Base-by-base conservation (phyloP, 1,140 invertebrate species). In the Zaprionus gabonicus region DNA sequence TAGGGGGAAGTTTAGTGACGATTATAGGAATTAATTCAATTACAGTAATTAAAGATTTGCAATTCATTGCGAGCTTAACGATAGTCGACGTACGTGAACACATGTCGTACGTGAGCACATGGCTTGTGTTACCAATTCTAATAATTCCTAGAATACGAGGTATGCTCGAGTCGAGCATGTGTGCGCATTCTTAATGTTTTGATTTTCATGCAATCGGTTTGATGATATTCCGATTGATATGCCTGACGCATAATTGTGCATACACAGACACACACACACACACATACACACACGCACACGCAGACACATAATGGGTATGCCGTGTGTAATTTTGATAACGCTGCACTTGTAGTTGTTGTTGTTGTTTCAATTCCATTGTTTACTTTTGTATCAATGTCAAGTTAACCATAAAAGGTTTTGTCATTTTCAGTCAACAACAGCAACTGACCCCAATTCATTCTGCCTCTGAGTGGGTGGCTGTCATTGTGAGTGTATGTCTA, bases 181-280 rank as follows among this genome's bases (percentile, higher is more conserved):
- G 34, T 38, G 56, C 15, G 0, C 7, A 9, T 46, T 46, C 41
- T n/a, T 46, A 9, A 2, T 57, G 13, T 31, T 20, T 27, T 53
- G n/a, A 51, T 59, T 70, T 59, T 69, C 78, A 59, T 64, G 82
- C 65, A 82, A 76, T 86, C 72, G 69, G 36, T 56, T 58, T 63
- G 66, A 72, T 59, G 78, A 74, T 77, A 80, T 75, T 75, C 83
- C 82, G 72, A 83, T 87, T 86, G 83, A 87, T 87, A 86, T 86
- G 83, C 83, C 65, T 78, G 70, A 87, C 80, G 80, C 83, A 80
- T 71, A 25, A 49, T 58, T 66, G 31, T 62, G 25, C 36, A 31
- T 65, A 59, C 73, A 68, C n/a, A 23, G 1, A 23, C 23, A 23
- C 53, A 31, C n/a, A 31, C 31, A 49, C 38, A 44, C 34, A 36